These are phyloP conservation scores for Ammodytes marinus DNA, from an alignment of 2,113 vertebrate genomes.

Conservation along the genomic window DNA sequence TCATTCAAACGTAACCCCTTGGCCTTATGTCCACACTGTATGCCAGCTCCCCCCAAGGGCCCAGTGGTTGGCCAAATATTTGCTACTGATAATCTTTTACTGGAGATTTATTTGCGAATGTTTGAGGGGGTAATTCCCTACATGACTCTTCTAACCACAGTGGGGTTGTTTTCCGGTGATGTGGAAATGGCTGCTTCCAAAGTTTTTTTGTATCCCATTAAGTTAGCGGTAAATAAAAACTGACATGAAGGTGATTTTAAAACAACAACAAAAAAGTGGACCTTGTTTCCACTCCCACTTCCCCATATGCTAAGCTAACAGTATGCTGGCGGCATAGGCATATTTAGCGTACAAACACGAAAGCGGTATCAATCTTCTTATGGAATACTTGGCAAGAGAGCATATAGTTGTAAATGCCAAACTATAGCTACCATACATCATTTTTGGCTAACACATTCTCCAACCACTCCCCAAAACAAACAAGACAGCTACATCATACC, in stretches of 20 bases:
- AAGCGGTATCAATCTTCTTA: background rate
- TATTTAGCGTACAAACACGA: background rate
- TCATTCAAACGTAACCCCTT: constrained; percentile 50
- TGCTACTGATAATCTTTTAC: constrained; percentile 66
- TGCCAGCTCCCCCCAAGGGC: constrained; percentile 33
- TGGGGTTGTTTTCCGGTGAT: background rate
- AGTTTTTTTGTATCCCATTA: background rate
- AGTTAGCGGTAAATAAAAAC: no score
- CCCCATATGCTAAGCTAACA: background rate
- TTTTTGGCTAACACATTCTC: background rate
- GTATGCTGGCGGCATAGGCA: background rate
- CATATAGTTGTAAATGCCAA: background rate
- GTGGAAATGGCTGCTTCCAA: background rate
- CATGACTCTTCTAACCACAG: constrained; percentile 29
- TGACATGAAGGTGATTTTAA: no score
- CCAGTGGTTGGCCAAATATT: constrained; percentile 52
- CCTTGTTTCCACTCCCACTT: no score
- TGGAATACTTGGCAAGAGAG: background rate
- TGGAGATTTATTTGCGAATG: constrained; percentile 60
- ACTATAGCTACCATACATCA: background rate
- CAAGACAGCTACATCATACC: background rate
- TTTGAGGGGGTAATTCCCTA: constrained; percentile 29
- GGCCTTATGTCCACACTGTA: constrained; percentile 48
- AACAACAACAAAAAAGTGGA: no score
- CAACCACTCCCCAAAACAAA: background rate